Percentiles rank a stretch among this genome's conserved stretches.
phyloP scores from a whole-genome alignment of 1,140 invertebrate species.

The Pseudobourletiella spinata region DNA sequence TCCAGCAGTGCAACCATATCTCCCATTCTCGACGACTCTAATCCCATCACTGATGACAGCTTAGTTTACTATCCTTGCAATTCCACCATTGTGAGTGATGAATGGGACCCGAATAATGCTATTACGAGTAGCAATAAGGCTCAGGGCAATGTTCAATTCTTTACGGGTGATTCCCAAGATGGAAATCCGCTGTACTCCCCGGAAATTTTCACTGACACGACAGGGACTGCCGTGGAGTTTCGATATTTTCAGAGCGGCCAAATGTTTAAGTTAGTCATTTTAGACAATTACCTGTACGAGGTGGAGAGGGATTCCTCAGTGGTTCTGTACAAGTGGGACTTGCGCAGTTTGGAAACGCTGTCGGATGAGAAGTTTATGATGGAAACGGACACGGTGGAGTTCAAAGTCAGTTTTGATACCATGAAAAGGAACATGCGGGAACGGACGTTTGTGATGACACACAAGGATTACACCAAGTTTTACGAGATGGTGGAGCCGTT shows the following conservation, averaged over 20 bases:
- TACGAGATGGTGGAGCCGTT: constrained; percentile 16
- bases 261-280: constrained; percentile 13
- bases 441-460: constrained; percentile 23
- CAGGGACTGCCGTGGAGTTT: constrained; percentile 10
- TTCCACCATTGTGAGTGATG: neutral
- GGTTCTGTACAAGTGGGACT: constrained; percentile 25
- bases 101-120: neutral
- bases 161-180: neutral
- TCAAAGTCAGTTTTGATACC: constrained; percentile 26
- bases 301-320: neutral
- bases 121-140: neutral
- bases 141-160: too few species aligned
- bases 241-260: constrained; percentile 24
- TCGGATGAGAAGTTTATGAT: constrained; percentile 17
- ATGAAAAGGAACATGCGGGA: constrained; percentile 25
- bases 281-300: constrained; percentile 27
- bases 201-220: constrained; percentile 5
- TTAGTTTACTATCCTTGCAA: neutral
- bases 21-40: too few species aligned
- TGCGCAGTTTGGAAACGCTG: constrained; percentile 18
- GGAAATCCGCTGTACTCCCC: neutral
- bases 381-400: constrained; percentile 32
- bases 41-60: neutral
- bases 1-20: neutral
- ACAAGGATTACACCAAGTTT: constrained; percentile 24